Conservation (phyloP, 1,140 invertebrate species). For the Saccostrea glomerata region DNA sequence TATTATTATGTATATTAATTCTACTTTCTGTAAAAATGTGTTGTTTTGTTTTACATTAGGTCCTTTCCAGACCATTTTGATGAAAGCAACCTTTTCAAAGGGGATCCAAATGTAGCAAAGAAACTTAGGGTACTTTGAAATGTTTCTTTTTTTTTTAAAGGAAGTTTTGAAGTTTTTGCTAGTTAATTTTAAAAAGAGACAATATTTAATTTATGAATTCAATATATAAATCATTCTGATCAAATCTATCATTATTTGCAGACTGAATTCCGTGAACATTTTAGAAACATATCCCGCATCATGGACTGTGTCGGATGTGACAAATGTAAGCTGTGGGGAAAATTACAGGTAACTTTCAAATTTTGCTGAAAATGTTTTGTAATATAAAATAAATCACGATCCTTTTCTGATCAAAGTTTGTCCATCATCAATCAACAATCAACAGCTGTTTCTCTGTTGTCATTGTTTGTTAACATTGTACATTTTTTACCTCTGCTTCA, state of each 20-base stretch:
- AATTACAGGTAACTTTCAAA: constrained; percentile 86
- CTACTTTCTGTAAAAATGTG: too few relatives aligned
- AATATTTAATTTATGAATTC: background rate
- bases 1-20: too few relatives aligned
- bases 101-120: constrained; percentile 86
- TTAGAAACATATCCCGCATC: constrained; percentile 97
- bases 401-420: too few relatives aligned
- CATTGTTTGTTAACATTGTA: too few relatives aligned
- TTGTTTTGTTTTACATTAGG: constrained; percentile 77
- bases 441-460: too few relatives aligned
- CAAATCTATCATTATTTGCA: constrained; percentile 61
- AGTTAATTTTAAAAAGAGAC: background rate
- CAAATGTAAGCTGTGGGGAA: constrained; percentile 99
- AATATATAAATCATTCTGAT: too few relatives aligned
- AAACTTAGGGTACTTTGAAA: constrained; percentile 84
- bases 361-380: too few relatives aligned
- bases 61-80: constrained; percentile 96
- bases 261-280: constrained; percentile 96
- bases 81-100: constrained; percentile 96
- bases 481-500: too few relatives aligned
- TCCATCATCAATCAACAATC: too few relatives aligned
- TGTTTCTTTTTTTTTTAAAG: background rate
- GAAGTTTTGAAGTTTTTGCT: background rate
- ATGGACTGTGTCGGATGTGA: constrained; percentile 99
- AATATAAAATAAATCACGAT: too few relatives aligned